Conservation (phyloP, 2,797 vertebrate genomes). For the Danio aesculapii region DNA sequence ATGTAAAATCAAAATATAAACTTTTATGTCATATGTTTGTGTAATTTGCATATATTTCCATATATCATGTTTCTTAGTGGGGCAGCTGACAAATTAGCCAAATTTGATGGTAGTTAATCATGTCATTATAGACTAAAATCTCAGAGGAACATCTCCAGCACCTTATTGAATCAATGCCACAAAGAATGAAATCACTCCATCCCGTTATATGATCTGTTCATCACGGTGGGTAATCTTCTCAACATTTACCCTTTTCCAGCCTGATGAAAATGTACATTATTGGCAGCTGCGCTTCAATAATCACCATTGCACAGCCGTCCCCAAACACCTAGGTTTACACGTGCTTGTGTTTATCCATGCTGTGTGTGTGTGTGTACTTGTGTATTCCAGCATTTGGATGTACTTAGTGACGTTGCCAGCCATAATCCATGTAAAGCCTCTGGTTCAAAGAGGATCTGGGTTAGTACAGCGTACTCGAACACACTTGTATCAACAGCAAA, state of each 20-base stretch:
- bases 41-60: no score
- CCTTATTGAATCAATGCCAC: no score
- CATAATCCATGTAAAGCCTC: slow-evolving; percentile 50
- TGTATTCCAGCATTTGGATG: slow-evolving; percentile 43
- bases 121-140: no score
- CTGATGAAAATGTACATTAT: not conserved
- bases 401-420: slow-evolving; percentile 47
- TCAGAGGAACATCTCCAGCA: no score
- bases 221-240: not conserved
- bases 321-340: slow-evolving; percentile 14
- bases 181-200: not conserved
- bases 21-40: no score
- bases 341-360: slow-evolving; percentile 13
- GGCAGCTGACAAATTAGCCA: no score
- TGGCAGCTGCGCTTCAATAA: slow-evolving; percentile 1
- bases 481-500: slow-evolving; percentile 24
- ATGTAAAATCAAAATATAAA: no score
- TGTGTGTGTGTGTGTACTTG: slow-evolving; percentile 34
- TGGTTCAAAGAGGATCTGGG: slow-evolving; percentile 52
- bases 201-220: not conserved
- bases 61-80: no score
- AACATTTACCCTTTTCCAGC: slow-evolving; percentile 5
- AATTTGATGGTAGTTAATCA: no score
- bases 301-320: not conserved
- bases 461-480: slow-evolving; percentile 34